Conservation (phyloP, 2,797 vertebrate species). For the Tragelaphus eurycerus region DNA sequence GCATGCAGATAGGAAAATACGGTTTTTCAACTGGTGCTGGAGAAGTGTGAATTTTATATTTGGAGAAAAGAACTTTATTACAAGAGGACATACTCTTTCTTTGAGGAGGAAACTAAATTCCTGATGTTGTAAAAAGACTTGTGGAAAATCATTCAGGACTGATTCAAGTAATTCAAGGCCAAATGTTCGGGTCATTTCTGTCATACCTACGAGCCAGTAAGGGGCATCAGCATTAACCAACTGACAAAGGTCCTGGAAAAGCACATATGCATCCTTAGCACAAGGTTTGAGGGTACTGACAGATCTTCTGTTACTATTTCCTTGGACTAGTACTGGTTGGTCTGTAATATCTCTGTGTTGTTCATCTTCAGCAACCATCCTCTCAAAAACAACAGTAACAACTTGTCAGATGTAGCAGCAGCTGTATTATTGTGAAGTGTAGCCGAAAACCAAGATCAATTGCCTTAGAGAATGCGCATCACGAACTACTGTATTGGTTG, state of each 20-base stretch:
- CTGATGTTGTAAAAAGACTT: constrained; percentile 97
- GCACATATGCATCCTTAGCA: constrained; percentile 99
- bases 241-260: constrained; percentile 98
- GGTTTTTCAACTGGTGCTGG: constrained; percentile 99
- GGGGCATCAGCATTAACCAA: constrained; percentile 98
- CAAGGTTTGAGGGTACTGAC: constrained; percentile 96
- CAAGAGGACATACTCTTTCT: constrained; percentile 97
- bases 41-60: constrained; percentile 99
- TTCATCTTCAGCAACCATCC: constrained; percentile 98
- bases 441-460: constrained; percentile 98
- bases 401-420: constrained; percentile 96
- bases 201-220: constrained; percentile 99
- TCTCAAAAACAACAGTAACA: constrained; percentile 98
- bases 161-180: constrained; percentile 98
- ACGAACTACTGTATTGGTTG: constrained; percentile 98
- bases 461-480: constrained; percentile 93
- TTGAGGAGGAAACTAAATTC: constrained; percentile 99
- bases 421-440: constrained; percentile 99
- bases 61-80: constrained; percentile 99
- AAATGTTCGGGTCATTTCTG: constrained; percentile 98
- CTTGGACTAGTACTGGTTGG: constrained; percentile 90
- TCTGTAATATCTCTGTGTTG: constrained; percentile 90
- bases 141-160: constrained; percentile 97
- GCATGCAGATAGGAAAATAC: constrained; percentile 99
- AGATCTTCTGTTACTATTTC: constrained; percentile 96